Percentiles rank a stretch among this genome's conserved stretches.
phyloP scores from a whole-genome alignment of 2,113 vertebrate species.

The Pardalotus punctatus region DNA sequence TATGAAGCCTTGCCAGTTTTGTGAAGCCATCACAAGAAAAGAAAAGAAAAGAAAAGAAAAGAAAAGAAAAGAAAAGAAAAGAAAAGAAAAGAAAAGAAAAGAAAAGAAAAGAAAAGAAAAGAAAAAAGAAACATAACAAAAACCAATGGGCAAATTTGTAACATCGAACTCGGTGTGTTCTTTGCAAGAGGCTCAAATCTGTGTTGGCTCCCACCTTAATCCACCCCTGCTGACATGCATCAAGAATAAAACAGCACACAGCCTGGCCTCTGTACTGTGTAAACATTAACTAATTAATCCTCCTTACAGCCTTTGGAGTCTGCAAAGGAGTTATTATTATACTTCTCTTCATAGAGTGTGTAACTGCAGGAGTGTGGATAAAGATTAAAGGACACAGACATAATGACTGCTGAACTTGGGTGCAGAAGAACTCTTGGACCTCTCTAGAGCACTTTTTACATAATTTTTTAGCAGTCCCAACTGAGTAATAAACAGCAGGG shows the following conservation, averaged over 20 bases:
- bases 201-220: not conserved
- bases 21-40: not conserved
- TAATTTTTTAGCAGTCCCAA: not conserved
- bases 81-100: not conserved
- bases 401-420: not conserved
- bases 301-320: not conserved
- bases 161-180: rapidly evolving
- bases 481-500: not conserved
- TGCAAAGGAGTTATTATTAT: constrained; percentile 15
- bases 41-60: not conserved
- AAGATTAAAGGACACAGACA: not conserved
- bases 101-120: not conserved
- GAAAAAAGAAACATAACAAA: too few relatives aligned
- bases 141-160: not conserved
- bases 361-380: not conserved
- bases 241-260: not conserved
- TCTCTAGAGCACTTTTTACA: not conserved
- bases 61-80: not conserved
- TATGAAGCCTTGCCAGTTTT: not conserved
- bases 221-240: not conserved
- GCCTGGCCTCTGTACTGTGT: not conserved
- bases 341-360: not conserved
- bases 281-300: constrained; percentile 60
- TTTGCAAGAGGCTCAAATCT: not conserved
- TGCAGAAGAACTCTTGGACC: not conserved